Conservation (phyloP, 1,140 invertebrate species). For the Heliconius congener region DNA sequence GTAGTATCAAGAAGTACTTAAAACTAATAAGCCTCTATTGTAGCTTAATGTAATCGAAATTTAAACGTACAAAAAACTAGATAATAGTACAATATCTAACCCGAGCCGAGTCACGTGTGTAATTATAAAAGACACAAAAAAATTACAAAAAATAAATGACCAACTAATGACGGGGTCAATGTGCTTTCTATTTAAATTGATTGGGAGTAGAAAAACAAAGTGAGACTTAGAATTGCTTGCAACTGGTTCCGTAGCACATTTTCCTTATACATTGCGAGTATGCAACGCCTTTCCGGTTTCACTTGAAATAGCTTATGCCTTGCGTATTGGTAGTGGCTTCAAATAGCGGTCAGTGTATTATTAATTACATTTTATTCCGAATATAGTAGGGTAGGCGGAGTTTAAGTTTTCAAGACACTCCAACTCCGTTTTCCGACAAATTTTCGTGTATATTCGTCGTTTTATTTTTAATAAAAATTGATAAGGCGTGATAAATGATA, state of each 20-base stretch:
- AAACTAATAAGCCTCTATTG: slow-evolving; percentile 3
- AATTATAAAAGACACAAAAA: slow-evolving; percentile 18
- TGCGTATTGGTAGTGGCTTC: neutral
- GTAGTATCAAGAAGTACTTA: neutral
- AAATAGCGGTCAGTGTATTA: no score
- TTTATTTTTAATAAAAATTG: no score
- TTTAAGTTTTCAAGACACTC: no score
- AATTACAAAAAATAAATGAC: slow-evolving; percentile 20
- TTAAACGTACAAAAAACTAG: neutral
- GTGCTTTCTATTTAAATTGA: slow-evolving; percentile 28
- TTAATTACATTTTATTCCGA: no score
- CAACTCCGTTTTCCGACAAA: no score
- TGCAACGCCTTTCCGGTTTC: neutral
- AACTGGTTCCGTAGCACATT: neutral
- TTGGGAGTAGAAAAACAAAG: slow-evolving; percentile 21
- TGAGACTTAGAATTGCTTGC: neutral
- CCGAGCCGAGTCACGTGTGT: neutral
- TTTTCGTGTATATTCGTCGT: no score
- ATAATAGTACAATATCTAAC: neutral
- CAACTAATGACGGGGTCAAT: slow-evolving; percentile 35
- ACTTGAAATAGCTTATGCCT: neutral
- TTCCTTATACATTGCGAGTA: neutral
- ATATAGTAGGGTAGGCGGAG: no score
- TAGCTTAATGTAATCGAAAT: slow-evolving; percentile 1
- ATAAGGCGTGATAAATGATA: no score